Conservation (phyloP, 2,888 invertebrate species). For the Oegoconia quadripuncta region DNA sequence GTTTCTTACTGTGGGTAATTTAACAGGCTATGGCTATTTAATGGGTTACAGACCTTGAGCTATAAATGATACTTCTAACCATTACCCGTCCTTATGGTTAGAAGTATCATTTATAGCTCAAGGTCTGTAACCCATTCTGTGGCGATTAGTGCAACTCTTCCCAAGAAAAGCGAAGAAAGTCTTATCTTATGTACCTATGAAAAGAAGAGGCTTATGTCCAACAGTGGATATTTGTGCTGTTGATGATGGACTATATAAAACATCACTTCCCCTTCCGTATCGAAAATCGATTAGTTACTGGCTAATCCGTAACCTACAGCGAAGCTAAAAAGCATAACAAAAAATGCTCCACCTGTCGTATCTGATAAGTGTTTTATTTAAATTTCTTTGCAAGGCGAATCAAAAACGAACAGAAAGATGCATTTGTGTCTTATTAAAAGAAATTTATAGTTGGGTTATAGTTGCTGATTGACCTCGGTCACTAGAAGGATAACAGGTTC, state of each 20-base stretch:
- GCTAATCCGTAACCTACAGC: conserved; percentile 77
- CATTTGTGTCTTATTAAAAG: conserved; percentile 79
- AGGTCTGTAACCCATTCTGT: no score
- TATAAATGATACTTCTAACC: no score
- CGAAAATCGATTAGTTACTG: conserved; percentile 66
- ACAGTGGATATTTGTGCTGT: not conserved
- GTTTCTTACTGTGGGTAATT: no score
- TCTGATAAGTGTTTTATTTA: conserved; percentile 78
- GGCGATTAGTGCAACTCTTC: no score
- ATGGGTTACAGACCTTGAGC: no score
- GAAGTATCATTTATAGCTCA: no score
- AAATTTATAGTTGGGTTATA: conserved; percentile 76
- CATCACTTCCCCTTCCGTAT: conserved; percentile 56
- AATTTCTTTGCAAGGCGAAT: conserved; percentile 70
- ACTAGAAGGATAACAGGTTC: conserved; percentile 63
- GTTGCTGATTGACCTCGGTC: conserved; percentile 76
- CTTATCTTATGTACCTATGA: no score
- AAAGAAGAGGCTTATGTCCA: no score
- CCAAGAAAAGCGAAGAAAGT: no score
- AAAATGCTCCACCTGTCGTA: conserved; percentile 73
- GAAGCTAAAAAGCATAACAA: conserved; percentile 63
- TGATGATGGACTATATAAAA: conserved; percentile 31
- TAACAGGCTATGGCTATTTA: no score
- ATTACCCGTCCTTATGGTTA: no score
- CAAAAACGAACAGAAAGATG: conserved; percentile 69